phyloP scores from a whole-genome alignment of 2,113 vertebrate genomes.

The Henicopernis longicauda region DNA sequence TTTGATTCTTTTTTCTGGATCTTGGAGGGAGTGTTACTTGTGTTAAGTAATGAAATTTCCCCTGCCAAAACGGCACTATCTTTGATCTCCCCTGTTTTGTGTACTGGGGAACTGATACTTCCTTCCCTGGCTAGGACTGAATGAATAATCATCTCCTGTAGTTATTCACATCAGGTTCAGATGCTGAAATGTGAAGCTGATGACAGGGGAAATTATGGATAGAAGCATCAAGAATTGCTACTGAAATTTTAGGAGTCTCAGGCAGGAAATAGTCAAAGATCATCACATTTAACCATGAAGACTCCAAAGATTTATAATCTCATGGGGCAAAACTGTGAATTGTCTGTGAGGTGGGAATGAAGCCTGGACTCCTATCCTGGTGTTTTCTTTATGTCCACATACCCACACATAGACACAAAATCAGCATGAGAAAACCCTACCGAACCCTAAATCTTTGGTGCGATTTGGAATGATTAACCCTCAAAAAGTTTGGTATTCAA shows the following conservation, averaged over 20 bases:
- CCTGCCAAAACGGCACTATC: neutral
- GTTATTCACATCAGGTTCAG: slow-evolving; percentile 6
- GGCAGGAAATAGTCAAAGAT: neutral
- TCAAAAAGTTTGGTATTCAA: neutral
- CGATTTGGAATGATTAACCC: neutral
- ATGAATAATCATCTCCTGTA: neutral
- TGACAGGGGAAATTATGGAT: neutral
- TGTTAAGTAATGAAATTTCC: neutral
- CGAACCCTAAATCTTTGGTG: neutral
- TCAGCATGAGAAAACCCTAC: neutral
- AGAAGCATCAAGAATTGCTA: neutral
- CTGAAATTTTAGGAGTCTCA: neutral
- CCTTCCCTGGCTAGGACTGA: neutral
- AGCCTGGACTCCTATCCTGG: neutral
- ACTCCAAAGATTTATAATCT: neutral
- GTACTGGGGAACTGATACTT: neutral
- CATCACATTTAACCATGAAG: neutral
- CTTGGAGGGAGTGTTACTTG: neutral
- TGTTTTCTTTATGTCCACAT: neutral
- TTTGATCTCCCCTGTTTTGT: slow-evolving; percentile 5
- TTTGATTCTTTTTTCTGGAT: neutral
- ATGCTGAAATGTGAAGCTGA: neutral
- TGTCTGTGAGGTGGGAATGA: neutral
- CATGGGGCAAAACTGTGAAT: neutral
- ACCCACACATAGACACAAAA: neutral